Evolutionary conservation across 2,888 invertebrate genomes (phyloP), one percentile per base, ranked within the genome.

Genomic region (Nemurella pictetii): DNA sequence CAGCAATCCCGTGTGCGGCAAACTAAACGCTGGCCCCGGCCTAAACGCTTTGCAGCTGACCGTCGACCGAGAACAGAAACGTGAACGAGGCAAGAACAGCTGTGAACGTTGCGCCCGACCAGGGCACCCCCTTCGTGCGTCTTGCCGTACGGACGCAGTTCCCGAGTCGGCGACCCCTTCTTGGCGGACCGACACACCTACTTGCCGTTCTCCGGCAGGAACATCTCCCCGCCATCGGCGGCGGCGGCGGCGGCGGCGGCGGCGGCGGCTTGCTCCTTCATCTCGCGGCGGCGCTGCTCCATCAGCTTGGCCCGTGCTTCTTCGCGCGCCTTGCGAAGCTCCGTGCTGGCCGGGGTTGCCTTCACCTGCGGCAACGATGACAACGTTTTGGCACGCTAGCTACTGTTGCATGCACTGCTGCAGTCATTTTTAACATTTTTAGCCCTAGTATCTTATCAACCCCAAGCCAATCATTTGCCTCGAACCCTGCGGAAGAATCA

Each of bases 221-320:
- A 87, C 73, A 87, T 87, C 74, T 87, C 86, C 35, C 83, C 85
- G 0, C 82, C 84, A 20, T 86, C 80, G 12, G 30, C 80, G n/a
- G 84, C 29, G 36, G 85, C 81, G 75, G 83, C 85, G 0, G 83
- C 84, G 26, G 85, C 80, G 12, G 30, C 80, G n/a, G 84, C 29
- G 36, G 85, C 81, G 9, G 78, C 85, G 25, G 72, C 78, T 9
- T 83, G 86, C 30, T 88, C 87, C 35, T 87, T 89, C 92, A 93
- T 93, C 9, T 92, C 94, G 87, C 92, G 91, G 89, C 96, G 93
- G 89, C 92, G 94, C 89, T 92, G 95, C 88, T 97, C 97, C 87
- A 97, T 90, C 92, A 98, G 93, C 88, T 95, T 95, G 88, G 95
- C 95, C 86, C 97, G 92, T 75, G 96, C 95, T 87, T 93, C 93